Percentiles rank a stretch among this genome's conserved stretches.
These are phyloP conservation scores for Strongylocentrotus purpuratus DNA, from an alignment of 35 echinoderm and acorn worm genomes.

Conservation along the genomic window DNA sequence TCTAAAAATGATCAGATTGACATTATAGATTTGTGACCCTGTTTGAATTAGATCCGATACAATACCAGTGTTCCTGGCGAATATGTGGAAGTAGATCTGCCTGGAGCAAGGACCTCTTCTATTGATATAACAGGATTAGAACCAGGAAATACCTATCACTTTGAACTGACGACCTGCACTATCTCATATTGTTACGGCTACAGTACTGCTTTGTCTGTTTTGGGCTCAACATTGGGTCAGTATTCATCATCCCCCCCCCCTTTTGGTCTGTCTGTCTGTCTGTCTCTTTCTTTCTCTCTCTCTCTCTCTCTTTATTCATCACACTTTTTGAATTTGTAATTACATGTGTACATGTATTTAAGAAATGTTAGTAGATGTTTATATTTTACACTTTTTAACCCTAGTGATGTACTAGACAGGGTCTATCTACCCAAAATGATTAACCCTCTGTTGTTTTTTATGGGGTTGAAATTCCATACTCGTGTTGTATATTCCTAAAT, in stretches of 20 bases:
- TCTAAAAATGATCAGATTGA: background rate
- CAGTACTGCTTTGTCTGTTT: conserved; percentile 70
- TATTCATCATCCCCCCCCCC: background rate
- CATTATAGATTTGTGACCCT: background rate
- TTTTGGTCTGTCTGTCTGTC: background rate
- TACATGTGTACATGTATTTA: too few relatives aligned
- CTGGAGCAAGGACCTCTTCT: conserved; percentile 47
- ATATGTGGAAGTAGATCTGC: conserved; percentile 59
- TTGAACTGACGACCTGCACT: conserved; percentile 75
- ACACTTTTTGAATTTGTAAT: background rate
- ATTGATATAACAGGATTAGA: conserved; percentile 45
- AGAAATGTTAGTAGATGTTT: too few relatives aligned
- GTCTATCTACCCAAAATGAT: too few relatives aligned
- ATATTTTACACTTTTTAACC: too few relatives aligned
- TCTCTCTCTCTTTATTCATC: background rate
- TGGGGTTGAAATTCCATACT: too few relatives aligned
- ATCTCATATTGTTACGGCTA: conserved; percentile 70
- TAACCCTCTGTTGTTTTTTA: too few relatives aligned
- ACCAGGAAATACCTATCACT: conserved; percentile 63
- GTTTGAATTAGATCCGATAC: conserved; percentile 66
- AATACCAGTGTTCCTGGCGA: conserved; percentile 41
- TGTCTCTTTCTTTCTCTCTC: background rate
- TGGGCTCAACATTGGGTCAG: conserved; percentile 43
- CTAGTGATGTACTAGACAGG: too few relatives aligned
- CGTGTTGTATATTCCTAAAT: too few relatives aligned